A percentile compares a stretch with the other conserved stretches of the same genome.
These are phyloP conservation scores for Carassius auratus DNA, from an alignment of 2,113 vertebrate species.

Conservation along the genomic window DNA sequence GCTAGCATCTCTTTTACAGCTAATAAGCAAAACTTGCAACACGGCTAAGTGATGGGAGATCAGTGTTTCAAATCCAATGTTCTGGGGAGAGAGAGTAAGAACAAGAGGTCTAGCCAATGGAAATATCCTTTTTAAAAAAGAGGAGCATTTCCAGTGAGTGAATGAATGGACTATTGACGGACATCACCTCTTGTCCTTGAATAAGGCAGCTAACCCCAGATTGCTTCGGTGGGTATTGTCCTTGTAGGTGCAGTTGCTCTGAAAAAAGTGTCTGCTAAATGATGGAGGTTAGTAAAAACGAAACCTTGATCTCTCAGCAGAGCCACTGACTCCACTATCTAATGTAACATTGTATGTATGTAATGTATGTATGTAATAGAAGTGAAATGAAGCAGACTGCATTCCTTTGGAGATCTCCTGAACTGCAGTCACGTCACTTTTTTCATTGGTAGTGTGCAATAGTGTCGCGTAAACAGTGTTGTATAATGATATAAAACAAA, in stretches of 20 bases:
- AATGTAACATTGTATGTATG: conserved; percentile 68
- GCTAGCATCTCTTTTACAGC: conserved; percentile 53
- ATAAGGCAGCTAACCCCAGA: conserved; percentile 44
- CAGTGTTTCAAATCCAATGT: conserved; percentile 2
- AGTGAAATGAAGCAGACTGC: conserved; percentile 62
- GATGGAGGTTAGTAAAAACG: not conserved
- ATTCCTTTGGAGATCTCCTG: conserved; percentile 73
- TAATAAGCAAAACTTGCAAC: conserved; percentile 36
- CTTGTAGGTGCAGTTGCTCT: conserved; percentile 39
- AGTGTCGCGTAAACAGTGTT: conserved; percentile 80
- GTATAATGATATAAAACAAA: conserved; percentile 73
- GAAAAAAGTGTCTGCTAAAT: conserved; percentile 3
- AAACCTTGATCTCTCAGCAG: conserved; percentile 42
- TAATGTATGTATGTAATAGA: conserved; percentile 64
- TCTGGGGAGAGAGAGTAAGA: not conserved
- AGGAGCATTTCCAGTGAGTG: not conserved
- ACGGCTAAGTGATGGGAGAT: conserved; percentile 24
- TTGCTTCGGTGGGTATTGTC: conserved; percentile 30
- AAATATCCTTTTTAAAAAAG: not conserved
- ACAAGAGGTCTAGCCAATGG: conserved; percentile 9
- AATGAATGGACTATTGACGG: not conserved
- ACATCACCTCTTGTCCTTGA: conserved; percentile 17
- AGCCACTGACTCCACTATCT: conserved; percentile 53
- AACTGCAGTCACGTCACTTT: conserved; percentile 82
- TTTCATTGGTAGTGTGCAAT: conserved; percentile 76